Percentiles rank a stretch among this genome's conserved stretches.
These are phyloP conservation scores for Dunckerocampus dactyliophorus DNA, from an alignment of 2,113 vertebrate species.

Conservation along the genomic window DNA sequence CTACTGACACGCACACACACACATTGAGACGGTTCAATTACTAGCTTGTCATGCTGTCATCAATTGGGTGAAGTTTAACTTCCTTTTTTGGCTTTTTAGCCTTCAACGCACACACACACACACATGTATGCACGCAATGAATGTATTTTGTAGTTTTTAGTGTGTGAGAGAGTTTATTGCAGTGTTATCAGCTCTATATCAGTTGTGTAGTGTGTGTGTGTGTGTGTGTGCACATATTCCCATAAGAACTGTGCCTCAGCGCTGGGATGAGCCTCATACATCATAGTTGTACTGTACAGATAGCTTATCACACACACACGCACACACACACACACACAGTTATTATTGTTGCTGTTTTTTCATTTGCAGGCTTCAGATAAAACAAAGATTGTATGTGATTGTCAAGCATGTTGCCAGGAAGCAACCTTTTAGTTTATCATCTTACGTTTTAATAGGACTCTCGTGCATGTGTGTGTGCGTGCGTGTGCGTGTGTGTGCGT, in stretches of 20 bases:
- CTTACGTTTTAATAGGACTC: background rate
- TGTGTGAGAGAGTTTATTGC: conserved; percentile 44
- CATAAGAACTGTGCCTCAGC: conserved; percentile 43
- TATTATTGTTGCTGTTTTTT: conserved; percentile 3
- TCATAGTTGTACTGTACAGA: conserved; percentile 55
- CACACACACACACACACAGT: conserved; percentile 8
- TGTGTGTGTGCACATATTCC: conserved; percentile 22
- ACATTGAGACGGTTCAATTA: background rate
- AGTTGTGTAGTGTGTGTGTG: conserved; percentile 10
- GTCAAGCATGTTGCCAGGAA: background rate
- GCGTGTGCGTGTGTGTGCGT: too few relatives aligned
- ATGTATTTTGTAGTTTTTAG: conserved; percentile 18
- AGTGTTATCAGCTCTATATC: conserved; percentile 45
- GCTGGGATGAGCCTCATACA: conserved; percentile 45
- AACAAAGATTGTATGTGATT: background rate
- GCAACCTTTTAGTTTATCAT: background rate
- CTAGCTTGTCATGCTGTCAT: background rate
- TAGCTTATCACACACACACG: conserved; percentile 34
- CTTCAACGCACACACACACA: background rate
- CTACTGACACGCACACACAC: conserved; percentile 9
- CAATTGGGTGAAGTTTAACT: conserved; percentile 37
- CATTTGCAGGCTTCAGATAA: conserved; percentile 9
- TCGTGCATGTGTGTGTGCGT: too few relatives aligned
- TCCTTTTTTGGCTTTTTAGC: conserved; percentile 19
- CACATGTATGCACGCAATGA: background rate